A percentile compares a stretch with the other conserved stretches of the same genome.
phyloP scores from a whole-genome alignment of 2,113 vertebrate species.

The Oxyura jamaicensis region DNA sequence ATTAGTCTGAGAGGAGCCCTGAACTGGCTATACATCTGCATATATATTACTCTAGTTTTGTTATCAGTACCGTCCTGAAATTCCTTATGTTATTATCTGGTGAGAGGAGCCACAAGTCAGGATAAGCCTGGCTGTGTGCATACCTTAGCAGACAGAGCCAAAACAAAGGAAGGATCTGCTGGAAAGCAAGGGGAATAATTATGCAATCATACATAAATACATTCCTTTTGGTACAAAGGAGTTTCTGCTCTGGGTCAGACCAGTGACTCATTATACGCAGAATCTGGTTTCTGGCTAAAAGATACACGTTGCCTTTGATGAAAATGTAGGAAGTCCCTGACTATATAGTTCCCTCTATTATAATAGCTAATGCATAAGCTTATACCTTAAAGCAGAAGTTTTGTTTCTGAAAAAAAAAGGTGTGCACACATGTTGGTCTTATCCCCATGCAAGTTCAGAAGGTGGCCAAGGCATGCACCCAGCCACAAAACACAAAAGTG shows the following conservation, averaged over 20 bases:
- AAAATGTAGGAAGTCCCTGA: background rate
- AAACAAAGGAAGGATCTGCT: background rate
- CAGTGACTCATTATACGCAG: background rate
- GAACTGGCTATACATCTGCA: background rate
- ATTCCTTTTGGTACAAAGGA: background rate
- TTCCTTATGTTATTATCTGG: background rate
- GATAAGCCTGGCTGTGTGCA: background rate
- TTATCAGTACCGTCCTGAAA: background rate
- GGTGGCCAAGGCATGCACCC: background rate
- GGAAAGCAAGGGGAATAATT: background rate
- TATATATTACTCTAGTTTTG: background rate
- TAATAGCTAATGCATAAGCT: background rate
- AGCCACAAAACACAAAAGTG: background rate
- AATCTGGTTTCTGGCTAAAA: background rate
- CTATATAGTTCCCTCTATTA: background rate
- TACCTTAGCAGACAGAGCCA: background rate
- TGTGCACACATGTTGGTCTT: background rate
- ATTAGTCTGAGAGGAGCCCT: background rate
- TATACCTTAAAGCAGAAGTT: background rate
- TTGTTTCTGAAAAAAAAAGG: background rate
- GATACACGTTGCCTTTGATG: background rate
- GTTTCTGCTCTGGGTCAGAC: background rate
- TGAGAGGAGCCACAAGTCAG: background rate
- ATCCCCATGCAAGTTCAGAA: background rate
- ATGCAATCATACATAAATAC: constrained; percentile 1